Evolutionary conservation across 1,140 invertebrate species (phyloP), one percentile per base, ranked within the genome.

Genomic region (Carposina sasakii): DNA sequence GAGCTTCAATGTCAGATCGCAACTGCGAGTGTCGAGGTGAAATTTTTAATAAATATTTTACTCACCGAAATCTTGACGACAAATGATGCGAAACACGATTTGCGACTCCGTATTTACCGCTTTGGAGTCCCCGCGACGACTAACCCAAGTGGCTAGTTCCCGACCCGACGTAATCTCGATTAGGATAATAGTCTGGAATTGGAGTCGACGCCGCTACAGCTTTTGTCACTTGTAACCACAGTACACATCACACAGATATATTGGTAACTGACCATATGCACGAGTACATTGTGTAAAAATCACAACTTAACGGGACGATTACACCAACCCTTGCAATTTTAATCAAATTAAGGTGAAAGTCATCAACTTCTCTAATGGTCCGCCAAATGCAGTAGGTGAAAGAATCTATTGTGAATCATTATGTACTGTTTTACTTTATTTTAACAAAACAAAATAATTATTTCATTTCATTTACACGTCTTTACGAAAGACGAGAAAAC

Each of bases 311-410:
- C n/a, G 61, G 51, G 63, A 63, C 67, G 62, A 69, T 71, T 71
- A n/a, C 66, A 53, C 58, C 60, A 67, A 34, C 68, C 68, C 61
- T 62, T 67, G 68, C 62, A 69, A 68, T 51, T 54, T 68, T 78
- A 81, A 79, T 79, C 73, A 57, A 79, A 78, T 82, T 79, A 82
- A 68, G 75, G 75, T 78, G 77, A 81, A 81, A 78, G 77, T 81
- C 45, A 55, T 66, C n/a, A n/a, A n/a, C n/a, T n/a, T n/a, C n/a
- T n/a, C n/a, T n/a, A n/a, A n/a, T n/a, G n/a, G n/a, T n/a, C n/a
- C n/a, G n/a, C n/a, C n/a, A n/a, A n/a, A n/a, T n/a, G n/a, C n/a
- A n/a, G n/a, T n/a, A n/a, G n/a, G n/a, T n/a, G n/a, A n/a, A n/a
- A n/a, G n/a, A n/a, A n/a, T n/a, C n/a, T n/a, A n/a, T n/a, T n/a